Conservation (phyloP, 2,113 vertebrate species). For the Pelobates fuscus region DNA sequence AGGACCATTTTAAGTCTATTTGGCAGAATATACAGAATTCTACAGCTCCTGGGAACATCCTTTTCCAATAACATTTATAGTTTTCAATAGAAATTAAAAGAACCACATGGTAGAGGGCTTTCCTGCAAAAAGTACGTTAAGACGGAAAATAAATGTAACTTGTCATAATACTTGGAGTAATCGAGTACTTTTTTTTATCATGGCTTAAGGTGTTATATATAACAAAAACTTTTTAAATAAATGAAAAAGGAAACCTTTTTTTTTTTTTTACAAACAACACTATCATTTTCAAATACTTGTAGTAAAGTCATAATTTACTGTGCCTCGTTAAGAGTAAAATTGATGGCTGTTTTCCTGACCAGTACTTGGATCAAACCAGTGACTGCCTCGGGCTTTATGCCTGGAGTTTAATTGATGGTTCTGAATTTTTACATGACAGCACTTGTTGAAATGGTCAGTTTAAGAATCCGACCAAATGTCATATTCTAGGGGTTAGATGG, state of each 20-base stretch:
- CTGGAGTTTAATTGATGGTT: slow-evolving; percentile 15
- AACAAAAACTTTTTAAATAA: too few species aligned
- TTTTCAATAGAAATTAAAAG: slow-evolving; percentile 78
- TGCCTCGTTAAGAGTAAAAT: slow-evolving; percentile 28
- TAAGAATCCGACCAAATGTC: slow-evolving; percentile 19
- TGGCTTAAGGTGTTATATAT: too few species aligned
- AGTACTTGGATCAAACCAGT: background rate
- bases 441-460: slow-evolving; percentile 24
- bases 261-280: too few species aligned
- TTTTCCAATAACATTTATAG: slow-evolving; percentile 84
- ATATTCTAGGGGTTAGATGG: background rate
- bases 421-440: slow-evolving; percentile 3
- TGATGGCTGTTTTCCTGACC: background rate
- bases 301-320: too few species aligned
- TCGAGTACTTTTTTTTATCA: too few species aligned
- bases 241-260: too few species aligned
- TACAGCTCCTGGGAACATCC: slow-evolving; percentile 79
- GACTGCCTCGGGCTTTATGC: background rate
- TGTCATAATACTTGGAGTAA: too few species aligned
- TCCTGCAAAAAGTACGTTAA: slow-evolving; percentile 87
- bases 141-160: slow-evolving; percentile 88
- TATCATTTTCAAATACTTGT: too few species aligned
- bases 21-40: slow-evolving; percentile 77
- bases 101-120: slow-evolving; percentile 84
- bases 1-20: slow-evolving; percentile 81